Evolutionary conservation across 2,113 vertebrate species (phyloP), one percentile per base, ranked within the genome.

Genomic region (Zapus hudsonius): DNA sequence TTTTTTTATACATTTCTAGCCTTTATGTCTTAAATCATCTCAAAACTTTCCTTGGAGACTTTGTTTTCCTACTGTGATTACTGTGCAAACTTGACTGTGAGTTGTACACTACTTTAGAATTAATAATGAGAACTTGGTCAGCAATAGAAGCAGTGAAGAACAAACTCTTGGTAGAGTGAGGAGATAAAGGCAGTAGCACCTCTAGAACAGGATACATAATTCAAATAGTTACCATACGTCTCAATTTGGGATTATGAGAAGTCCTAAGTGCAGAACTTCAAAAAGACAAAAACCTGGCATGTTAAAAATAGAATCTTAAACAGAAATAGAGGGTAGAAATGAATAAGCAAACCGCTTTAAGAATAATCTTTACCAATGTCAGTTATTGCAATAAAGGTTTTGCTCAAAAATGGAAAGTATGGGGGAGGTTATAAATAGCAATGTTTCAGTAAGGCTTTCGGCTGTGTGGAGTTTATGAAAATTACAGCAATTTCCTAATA

Each of bases 391-490:
- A 63, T 87, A 94, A 94, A 92, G 67, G 29, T 44, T 96, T 86
- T 81, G 90, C 80, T 97, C 93, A 97, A 97, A 98, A 96, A 97
- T 97, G 97, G 97, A 97, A 97, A 97, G 90, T 87, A 97, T 70
- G 96, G 98, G 95, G 97, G 97, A 97, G 93, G 96, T 33, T 95
- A 94, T 83, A 93, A 94, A 96, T 81, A 88, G 92, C 86, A 97
- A 96, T 84, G 81, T 95, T 96, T 96, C 93, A 92, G 29, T 93
- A 94, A 97, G 57, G 89, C 93, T 97, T 95, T 96, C 95, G 94
- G 82, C 90, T 96, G 64, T 90, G 75, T 93, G 87, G 92, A 94
- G 92, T 93, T 97, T 95, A 96, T 92, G 75, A 97, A 97, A 89
- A 89, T 96, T 55, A 79, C 16, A 96, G 92, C 87, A 87, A 95